phyloP scores from a whole-genome alignment of 2,113 vertebrate species.

The Myotis davidii region DNA sequence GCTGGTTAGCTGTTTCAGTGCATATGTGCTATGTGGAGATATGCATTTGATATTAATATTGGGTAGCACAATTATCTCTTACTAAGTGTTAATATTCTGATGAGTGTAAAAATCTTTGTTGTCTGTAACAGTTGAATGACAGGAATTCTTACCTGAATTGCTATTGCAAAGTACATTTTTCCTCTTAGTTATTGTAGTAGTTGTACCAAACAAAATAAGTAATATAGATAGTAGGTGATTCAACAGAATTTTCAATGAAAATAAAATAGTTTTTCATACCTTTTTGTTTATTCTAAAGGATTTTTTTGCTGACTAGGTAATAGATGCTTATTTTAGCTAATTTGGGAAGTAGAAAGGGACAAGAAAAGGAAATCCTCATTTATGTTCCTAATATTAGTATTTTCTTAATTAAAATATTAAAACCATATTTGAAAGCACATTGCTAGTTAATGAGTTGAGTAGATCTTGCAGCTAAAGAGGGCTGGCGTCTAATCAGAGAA shows the following conservation, averaged over 20 bases:
- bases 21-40: neutral
- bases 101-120: neutral
- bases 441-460: neutral
- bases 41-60: neutral
- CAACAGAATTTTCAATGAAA: neutral
- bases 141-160: conserved; percentile 35
- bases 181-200: neutral
- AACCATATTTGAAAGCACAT: neutral
- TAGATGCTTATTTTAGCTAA: conserved; percentile 37
- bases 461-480: neutral
- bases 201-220: neutral
- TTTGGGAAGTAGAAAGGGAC: conserved; percentile 13
- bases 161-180: neutral
- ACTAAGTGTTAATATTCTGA: neutral
- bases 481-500: neutral
- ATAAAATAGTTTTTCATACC: neutral
- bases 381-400: neutral
- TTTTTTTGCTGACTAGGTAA: neutral
- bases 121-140: neutral
- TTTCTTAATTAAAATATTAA: neutral
- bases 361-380: neutral
- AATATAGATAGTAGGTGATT: neutral
- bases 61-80: neutral
- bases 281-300: conserved; percentile 35
- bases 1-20: neutral